Conservation (phyloP, 2,797 vertebrate genomes). For the Neosilurus mollespiculum region DNA sequence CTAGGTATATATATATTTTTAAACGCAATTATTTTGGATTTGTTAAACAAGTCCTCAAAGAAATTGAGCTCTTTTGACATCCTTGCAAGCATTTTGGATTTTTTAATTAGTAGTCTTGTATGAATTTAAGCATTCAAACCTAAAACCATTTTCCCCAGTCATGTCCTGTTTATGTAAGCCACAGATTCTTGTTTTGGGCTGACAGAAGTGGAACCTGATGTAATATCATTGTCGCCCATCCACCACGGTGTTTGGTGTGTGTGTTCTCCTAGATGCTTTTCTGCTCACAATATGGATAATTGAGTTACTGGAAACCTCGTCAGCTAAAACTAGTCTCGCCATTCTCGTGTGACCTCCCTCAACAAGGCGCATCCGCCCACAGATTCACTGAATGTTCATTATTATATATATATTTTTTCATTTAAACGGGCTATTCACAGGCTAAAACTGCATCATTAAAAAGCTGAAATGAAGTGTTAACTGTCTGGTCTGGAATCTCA, state of each 20-base stretch:
- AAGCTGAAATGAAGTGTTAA: neutral
- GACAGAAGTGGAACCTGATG: neutral
- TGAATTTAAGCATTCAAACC: neutral
- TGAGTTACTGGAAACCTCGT: neutral
- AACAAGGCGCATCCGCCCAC: neutral
- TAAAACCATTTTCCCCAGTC: neutral
- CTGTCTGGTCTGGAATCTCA: constrained; percentile 15
- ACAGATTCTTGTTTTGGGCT: neutral
- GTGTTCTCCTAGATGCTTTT: neutral
- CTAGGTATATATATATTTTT: neutral
- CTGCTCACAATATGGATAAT: neutral
- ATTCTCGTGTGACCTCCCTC: neutral
- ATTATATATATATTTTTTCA: too few species aligned
- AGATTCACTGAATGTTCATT: neutral
- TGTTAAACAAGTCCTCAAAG: neutral
- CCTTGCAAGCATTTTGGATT: neutral
- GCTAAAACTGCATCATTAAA: neutral
- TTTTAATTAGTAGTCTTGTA: neutral
- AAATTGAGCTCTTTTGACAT: neutral
- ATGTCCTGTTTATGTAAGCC: neutral
- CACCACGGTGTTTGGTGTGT: neutral
- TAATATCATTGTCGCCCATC: neutral
- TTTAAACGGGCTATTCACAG: neutral
- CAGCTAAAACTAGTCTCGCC: neutral
- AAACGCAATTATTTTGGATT: neutral